Evolutionary conservation across 2,888 invertebrate genomes (phyloP).

Genomic region (Cartodere bifasciata): DNA sequence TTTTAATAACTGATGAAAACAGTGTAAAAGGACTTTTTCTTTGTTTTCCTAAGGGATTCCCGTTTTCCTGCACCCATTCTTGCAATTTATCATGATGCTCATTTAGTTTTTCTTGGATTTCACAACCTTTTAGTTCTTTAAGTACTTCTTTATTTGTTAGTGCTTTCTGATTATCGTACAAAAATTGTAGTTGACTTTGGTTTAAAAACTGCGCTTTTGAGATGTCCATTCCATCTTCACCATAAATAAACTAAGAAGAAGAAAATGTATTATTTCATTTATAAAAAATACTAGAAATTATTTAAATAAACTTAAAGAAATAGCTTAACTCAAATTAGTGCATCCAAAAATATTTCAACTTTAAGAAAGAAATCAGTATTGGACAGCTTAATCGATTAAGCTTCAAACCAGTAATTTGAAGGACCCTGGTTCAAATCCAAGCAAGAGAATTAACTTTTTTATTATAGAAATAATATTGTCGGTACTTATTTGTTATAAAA

Average conservation of each 20-base stretch:
- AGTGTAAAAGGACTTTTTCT: conserved; percentile 45
- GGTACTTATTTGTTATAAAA: too few species aligned
- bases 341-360: too few species aligned
- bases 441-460: too few species aligned
- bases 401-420: too few species aligned
- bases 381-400: too few species aligned
- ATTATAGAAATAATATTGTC: too few species aligned
- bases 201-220: conserved; percentile 75
- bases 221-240: conserved; percentile 89
- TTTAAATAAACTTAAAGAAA: too few species aligned
- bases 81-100: conserved; percentile 43
- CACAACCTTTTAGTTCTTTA: conserved; percentile 44
- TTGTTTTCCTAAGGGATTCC: conserved; percentile 34
- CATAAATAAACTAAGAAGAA: conserved; percentile 68
- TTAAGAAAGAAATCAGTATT: too few species aligned
- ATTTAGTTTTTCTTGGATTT: conserved; percentile 38
- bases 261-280: too few species aligned
- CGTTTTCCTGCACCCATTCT: conserved; percentile 49
- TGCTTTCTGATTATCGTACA: conserved; percentile 66
- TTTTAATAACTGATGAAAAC: conserved; percentile 43
- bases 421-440: too few species aligned
- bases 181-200: conserved; percentile 60
- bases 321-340: too few species aligned
- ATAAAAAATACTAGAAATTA: too few species aligned
- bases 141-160: conserved; percentile 47